Conservation (phyloP, 2,888 invertebrate species). For the Agrilus biguttatus region DNA sequence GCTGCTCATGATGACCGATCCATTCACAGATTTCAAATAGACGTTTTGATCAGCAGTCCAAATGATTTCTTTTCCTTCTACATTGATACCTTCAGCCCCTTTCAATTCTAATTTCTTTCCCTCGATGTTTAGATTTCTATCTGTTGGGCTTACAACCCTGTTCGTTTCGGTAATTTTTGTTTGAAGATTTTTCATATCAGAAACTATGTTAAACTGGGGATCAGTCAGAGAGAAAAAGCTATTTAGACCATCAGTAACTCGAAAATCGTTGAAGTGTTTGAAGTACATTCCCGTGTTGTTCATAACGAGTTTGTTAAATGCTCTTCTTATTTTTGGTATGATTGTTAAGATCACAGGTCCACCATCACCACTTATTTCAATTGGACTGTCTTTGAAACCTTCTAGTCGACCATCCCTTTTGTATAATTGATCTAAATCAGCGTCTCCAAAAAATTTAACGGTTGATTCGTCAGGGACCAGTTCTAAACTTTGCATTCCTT, state of each 20-base stretch:
- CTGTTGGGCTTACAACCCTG: conserved; percentile 58
- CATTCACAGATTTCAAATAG: conserved; percentile 59
- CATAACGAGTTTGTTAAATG: conserved; percentile 36
- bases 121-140: conserved; percentile 47
- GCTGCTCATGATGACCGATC: conserved; percentile 53
- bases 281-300: conserved; percentile 54
- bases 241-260: conserved; percentile 48
- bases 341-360: conserved; percentile 26
- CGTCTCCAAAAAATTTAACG: conserved; percentile 63
- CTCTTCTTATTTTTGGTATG: conserved; percentile 26
- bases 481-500: conserved; percentile 77
- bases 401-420: conserved; percentile 55
- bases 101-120: conserved; percentile 48
- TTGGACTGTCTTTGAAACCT: conserved; percentile 40
- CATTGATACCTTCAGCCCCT: conserved; percentile 57
- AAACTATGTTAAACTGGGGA: conserved; percentile 56
- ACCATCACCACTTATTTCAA: conserved; percentile 32
- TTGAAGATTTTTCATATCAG: conserved; percentile 47
- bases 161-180: conserved; percentile 56
- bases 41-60: conserved; percentile 72
- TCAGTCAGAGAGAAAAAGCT: conserved; percentile 62
- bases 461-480: conserved; percentile 58
- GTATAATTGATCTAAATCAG: conserved; percentile 64
- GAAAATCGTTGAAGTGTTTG: conserved; percentile 52
- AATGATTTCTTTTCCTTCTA: conserved; percentile 54